phyloP scores from a whole-genome alignment of 2,888 invertebrate genomes.

The Xestia sexstrigata region DNA sequence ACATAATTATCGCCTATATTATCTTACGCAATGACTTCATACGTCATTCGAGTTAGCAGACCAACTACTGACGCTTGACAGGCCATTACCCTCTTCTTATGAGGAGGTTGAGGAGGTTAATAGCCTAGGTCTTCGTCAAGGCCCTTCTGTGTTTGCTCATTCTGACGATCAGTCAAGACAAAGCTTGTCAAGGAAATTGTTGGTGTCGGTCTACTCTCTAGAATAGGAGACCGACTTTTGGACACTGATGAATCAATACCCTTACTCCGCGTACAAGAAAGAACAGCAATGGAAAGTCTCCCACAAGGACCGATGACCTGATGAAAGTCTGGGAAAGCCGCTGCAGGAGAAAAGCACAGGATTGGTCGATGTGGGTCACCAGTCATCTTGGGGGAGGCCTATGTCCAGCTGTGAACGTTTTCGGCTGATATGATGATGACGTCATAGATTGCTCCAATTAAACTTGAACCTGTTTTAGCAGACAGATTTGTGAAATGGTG shows the following conservation, averaged over 20 bases:
- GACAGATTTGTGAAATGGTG: background rate
- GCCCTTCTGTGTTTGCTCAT: constrained; percentile 29
- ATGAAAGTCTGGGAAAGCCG: background rate
- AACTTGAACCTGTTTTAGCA: background rate
- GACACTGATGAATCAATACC: too few relatives aligned
- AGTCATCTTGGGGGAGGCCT: background rate
- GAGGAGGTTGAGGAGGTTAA: constrained; percentile 27
- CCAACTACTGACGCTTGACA: constrained; percentile 35
- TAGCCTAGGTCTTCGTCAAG: constrained; percentile 44
- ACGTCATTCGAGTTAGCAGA: constrained; percentile 41
- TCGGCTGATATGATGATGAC: background rate
- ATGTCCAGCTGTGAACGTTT: background rate
- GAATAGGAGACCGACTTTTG: background rate
- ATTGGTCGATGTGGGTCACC: background rate
- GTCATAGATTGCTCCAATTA: background rate
- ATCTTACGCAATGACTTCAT: constrained; percentile 38
- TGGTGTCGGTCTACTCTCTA: background rate
- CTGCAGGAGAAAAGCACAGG: background rate
- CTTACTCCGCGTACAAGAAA: background rate
- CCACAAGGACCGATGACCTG: background rate
- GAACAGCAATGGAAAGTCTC: background rate
- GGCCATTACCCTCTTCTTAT: constrained; percentile 30
- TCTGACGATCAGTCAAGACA: constrained; percentile 26
- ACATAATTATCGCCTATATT: constrained; percentile 37
- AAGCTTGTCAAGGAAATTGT: background rate